These are phyloP conservation scores for Leucozona laternaria DNA, from an alignment of 2,888 invertebrate genomes.

Conservation along the genomic window DNA sequence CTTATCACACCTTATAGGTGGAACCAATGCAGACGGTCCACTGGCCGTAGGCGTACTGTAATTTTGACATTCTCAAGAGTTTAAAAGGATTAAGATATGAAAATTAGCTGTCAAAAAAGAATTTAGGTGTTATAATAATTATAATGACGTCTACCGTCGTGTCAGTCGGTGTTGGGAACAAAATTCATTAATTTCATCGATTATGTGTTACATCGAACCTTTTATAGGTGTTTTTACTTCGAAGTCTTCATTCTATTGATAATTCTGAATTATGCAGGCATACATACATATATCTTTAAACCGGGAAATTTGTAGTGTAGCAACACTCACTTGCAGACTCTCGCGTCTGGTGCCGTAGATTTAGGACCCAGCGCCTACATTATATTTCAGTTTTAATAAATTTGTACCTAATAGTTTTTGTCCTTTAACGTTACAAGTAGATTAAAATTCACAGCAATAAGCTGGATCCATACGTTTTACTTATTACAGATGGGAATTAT, in stretches of 20 bases:
- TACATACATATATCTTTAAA: no score
- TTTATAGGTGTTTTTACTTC: background rate
- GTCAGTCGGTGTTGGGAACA: background rate
- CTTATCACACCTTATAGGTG: conserved; percentile 53
- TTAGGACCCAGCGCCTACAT: no score
- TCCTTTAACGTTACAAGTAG: no score
- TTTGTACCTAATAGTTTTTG: no score
- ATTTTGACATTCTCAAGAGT: background rate
- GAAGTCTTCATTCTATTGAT: background rate
- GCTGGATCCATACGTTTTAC: no score
- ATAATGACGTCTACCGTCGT: background rate
- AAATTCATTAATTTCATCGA: background rate
- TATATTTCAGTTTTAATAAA: no score
- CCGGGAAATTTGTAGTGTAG: no score
- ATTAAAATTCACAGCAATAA: no score
- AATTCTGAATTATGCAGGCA: background rate
- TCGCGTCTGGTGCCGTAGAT: no score
- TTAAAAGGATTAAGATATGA: conserved; percentile 5
- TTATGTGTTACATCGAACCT: background rate
- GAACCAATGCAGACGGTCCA: conserved; percentile 26
- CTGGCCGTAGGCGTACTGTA: conserved; percentile 10
- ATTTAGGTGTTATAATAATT: conserved; percentile 1
- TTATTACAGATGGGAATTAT: no score
- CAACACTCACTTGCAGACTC: no score
- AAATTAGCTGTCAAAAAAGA: conserved; percentile 23